Conservation (phyloP, 1,140 invertebrate genomes). For the Anastatus disparis region DNA sequence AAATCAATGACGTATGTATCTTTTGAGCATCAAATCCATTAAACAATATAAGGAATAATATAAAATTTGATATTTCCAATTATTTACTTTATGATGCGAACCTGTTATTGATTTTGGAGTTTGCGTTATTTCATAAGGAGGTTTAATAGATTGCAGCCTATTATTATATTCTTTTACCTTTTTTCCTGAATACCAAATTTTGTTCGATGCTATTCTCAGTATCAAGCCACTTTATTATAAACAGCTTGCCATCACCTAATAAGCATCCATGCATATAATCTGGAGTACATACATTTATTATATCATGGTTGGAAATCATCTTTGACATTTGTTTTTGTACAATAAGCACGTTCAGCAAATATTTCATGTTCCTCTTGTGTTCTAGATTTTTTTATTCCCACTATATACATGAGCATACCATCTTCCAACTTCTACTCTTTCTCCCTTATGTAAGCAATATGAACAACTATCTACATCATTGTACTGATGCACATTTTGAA, state of each 20-base stretch:
- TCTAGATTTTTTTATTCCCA: not conserved
- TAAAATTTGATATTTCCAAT: not conserved
- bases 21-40: not conserved
- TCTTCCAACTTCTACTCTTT: not conserved
- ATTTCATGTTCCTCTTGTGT: too few species aligned
- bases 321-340: not conserved
- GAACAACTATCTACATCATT: constrained; percentile 1
- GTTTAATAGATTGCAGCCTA: not conserved
- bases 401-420: not conserved
- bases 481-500: too few species aligned
- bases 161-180: not conserved
- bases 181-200: not conserved
- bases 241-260: not conserved
- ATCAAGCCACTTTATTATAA: not conserved
- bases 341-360: too few species aligned
- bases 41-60: not conserved
- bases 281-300: not conserved
- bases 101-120: too few species aligned
- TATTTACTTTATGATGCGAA: not conserved
- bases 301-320: not conserved
- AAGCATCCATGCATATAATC: constrained; percentile 10
- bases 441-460: too few species aligned
- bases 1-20: not conserved
- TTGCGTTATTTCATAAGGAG: too few species aligned
- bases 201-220: not conserved